A percentile compares a stretch with the other conserved stretches of the same genome.
These are phyloP conservation scores for Candidula unifasciata DNA, from an alignment of 2,888 invertebrate species.

Conservation along the genomic window DNA sequence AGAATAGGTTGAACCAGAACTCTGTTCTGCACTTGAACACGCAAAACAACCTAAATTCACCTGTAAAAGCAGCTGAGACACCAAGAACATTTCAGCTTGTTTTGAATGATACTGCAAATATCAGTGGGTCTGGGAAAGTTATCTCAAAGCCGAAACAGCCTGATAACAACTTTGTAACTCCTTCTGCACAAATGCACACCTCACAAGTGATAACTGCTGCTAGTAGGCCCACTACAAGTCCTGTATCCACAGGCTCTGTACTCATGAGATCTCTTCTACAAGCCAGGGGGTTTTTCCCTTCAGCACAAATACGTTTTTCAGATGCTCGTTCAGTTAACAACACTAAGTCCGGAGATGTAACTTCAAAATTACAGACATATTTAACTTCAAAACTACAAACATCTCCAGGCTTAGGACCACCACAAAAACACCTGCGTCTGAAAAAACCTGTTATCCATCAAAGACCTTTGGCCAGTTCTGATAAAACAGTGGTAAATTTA, in stretches of 20 bases:
- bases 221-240: neutral
- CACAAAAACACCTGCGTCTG: slow-evolving; percentile 15
- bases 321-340: neutral
- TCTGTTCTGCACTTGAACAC: neutral
- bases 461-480: neutral
- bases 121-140: slow-evolving; percentile 29
- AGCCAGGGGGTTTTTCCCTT: neutral
- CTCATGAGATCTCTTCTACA: slow-evolving; percentile 14
- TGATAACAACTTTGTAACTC: neutral
- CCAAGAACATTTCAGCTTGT: neutral
- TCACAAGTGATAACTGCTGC: neutral
- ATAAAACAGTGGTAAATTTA: neutral
- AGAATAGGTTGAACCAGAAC: neutral
- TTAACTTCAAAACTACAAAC: neutral
- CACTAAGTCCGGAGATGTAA: neutral
- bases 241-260: neutral
- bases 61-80: neutral
- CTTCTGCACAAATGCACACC: neutral
- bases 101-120: slow-evolving; percentile 37
- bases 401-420: neutral
- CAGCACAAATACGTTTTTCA: neutral
- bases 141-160: slow-evolving; percentile 14
- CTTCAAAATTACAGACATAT: neutral
- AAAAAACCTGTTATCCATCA: slow-evolving; percentile 15
- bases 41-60: neutral